Base-by-base conservation (phyloP, 2,113 vertebrate genomes). In the Cyphomyrus discorhynchus region DNA sequence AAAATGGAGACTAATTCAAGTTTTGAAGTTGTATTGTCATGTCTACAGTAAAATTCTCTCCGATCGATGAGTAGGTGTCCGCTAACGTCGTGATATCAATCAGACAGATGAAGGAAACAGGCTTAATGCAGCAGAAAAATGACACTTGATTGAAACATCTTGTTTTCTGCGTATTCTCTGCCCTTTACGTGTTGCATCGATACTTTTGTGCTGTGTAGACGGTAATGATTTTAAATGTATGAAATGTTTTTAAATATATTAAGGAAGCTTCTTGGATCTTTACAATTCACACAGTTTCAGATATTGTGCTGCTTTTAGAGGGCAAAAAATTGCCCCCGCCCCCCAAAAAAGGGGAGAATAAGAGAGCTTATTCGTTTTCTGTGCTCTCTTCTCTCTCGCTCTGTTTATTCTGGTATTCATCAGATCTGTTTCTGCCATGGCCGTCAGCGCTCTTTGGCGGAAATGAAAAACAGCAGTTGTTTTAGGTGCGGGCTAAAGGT, bases 391-490 rank as follows among this genome's bases (percentile, higher is more conserved):
- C 93, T 94, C 94, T 94, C 93, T 93, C 90, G 88, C 93, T 84
- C 93, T 95, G 94, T 95, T 95, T 93, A 92, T 95, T 95, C 93
- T 95, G 93, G 93, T 92, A 93, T 94, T 94, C 93, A 93, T 95
- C 94, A 94, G 92, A 90, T 84, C 93, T 92, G 93, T 94, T 94
- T 92, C 94, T 92, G 93, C 93, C 93, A 92, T 90, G 92, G 90
- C 92, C 91, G 92, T 94, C 94, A 94, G 90, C 92, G 92, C 91
- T 92, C 91, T 94, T 90, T 11, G 88, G 93, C 92, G 92, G 90
- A 94, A 95, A 95, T 94, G 92, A 95, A 93, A 95, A 96, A 94
- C 94, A 95, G 94, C 93, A 94, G 94, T 92, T 92, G 90, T 93
- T 94, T 94, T 94, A 90, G 92, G 94, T 91, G 90, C 92, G 74